phyloP scores from a whole-genome alignment of 2,797 vertebrate species.

The Onychomys torridus region DNA sequence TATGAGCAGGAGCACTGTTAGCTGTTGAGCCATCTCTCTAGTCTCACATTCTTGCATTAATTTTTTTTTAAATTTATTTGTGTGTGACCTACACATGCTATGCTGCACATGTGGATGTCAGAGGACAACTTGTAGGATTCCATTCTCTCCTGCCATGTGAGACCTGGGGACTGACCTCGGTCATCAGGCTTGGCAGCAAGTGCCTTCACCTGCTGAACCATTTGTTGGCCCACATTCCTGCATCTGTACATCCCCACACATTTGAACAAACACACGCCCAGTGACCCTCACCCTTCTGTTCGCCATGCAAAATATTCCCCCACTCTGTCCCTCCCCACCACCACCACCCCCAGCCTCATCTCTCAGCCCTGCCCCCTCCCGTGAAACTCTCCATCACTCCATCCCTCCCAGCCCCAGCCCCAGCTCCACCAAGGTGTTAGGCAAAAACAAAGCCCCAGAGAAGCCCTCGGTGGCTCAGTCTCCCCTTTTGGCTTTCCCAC shows the following conservation, averaged over 20 bases:
- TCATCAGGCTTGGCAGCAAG: background rate
- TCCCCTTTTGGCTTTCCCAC: background rate
- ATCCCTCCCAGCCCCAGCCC: too few species aligned
- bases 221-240: background rate
- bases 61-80: background rate
- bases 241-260: background rate
- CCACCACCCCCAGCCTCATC: background rate
- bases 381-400: background rate
- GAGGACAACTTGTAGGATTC: too few species aligned
- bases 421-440: background rate
- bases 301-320: background rate
- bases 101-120: background rate
- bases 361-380: background rate
- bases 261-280: background rate
- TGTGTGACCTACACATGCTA: background rate
- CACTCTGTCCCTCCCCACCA: background rate
- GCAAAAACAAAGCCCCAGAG: background rate
- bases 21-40: background rate
- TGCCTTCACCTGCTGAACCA: too few species aligned
- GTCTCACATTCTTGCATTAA: background rate
- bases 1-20: background rate
- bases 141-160: too few species aligned
- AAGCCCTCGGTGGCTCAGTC: background rate
- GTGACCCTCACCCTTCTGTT: background rate
- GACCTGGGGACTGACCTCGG: background rate